A percentile compares a stretch with the other conserved stretches of the same genome.
Evolutionary conservation across 2,113 vertebrate genomes (phyloP).

Genomic region (Acanthisitta chloris): DNA sequence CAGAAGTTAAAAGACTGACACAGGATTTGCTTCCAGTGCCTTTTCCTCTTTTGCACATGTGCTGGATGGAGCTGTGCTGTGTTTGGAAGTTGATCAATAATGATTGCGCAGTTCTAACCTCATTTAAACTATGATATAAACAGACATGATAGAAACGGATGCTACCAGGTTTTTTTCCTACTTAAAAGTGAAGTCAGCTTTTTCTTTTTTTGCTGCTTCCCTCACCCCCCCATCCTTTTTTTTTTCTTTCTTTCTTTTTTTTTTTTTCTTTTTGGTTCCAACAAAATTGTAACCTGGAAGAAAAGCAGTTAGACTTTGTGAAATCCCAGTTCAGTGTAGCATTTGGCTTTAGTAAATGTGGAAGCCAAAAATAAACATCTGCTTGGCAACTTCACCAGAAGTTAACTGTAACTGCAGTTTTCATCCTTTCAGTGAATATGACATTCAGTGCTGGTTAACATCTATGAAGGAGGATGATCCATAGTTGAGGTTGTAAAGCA

Average conservation of each 20-base stretch:
- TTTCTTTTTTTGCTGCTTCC: not conserved
- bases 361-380: conserved; percentile 62
- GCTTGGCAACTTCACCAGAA: conserved; percentile 30
- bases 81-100: conserved; percentile 29
- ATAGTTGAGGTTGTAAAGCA: conserved; percentile 16
- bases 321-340: conserved; percentile 35
- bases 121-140: conserved; percentile 48
- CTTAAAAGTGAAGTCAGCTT: not conserved
- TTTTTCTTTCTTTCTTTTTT: not conserved
- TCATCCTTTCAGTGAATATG: conserved; percentile 9
- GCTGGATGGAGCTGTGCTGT: not conserved
- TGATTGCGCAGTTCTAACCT: conserved; percentile 26
- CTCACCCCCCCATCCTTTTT: accelerated
- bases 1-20: conserved; percentile 4
- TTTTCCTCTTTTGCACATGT: conserved; percentile 35
- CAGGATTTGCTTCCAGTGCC: not conserved
- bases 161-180: conserved; percentile 16
- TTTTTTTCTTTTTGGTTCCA: not conserved
- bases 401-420: conserved; percentile 36
- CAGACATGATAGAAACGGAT: not conserved
- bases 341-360: conserved; percentile 52
- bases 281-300: conserved; percentile 30
- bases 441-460: conserved; percentile 10
- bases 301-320: conserved; percentile 17
- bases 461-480: not conserved